Evolutionary conservation across 2,797 vertebrate genomes (phyloP).

Genomic region (Synaphobranchus kaupii): DNA sequence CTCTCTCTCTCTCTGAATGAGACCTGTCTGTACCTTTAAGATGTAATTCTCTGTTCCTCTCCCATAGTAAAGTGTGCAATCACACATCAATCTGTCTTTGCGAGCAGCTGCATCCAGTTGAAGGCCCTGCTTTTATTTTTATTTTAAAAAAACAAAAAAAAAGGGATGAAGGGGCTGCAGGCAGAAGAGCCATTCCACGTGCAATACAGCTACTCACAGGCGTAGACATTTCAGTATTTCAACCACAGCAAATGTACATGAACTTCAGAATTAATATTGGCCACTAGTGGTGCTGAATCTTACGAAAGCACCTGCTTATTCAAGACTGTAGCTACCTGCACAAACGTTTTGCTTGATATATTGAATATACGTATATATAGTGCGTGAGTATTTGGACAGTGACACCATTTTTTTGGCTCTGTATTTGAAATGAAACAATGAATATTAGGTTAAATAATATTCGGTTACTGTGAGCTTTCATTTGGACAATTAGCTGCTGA

Average conservation of each 20-base stretch:
- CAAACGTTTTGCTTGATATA: too few relatives aligned
- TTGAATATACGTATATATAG: too few relatives aligned
- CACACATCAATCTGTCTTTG: not conserved
- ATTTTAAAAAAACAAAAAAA: not conserved
- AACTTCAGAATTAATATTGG: not conserved
- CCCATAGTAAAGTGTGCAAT: not conserved
- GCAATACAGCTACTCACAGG: not conserved
- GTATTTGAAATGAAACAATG: too few relatives aligned
- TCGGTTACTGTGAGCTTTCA: too few relatives aligned
- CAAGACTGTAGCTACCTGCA: not conserved
- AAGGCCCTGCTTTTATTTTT: not conserved
- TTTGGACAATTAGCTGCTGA: too few relatives aligned
- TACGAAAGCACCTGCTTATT: not conserved
- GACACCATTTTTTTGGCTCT: too few relatives aligned
- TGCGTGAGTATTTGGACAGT: too few relatives aligned
- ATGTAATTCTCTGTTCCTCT: conserved; percentile 5
- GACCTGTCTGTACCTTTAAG: not conserved
- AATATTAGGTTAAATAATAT: too few relatives aligned
- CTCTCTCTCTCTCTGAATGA: not conserved
- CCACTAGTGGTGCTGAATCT: not conserved
- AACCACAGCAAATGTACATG: not conserved
- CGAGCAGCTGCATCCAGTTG: not conserved
- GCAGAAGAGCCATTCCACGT: not conserved
- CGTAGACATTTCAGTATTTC: not conserved
- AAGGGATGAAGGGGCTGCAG: not conserved